Percentiles rank a stretch among this genome's conserved stretches.
phyloP scores from a whole-genome alignment of 53 echinoderm and acorn worm genomes.

The Patiria pectinifera region DNA sequence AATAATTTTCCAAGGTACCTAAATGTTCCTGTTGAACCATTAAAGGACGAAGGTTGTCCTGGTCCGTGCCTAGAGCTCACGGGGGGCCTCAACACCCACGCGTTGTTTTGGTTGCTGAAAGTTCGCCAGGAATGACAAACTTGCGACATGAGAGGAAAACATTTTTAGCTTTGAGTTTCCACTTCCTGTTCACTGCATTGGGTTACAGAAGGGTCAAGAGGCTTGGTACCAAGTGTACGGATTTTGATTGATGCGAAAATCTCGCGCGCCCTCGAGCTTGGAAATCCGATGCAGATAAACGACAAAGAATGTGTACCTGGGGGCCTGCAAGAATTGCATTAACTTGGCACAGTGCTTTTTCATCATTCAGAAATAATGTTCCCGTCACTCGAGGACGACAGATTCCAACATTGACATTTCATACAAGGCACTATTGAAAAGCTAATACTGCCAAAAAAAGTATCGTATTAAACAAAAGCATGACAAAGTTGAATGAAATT shows the following conservation, averaged over 20 bases:
- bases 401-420: too few species aligned
- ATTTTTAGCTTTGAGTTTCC: not conserved
- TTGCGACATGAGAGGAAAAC: not conserved
- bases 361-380: too few species aligned
- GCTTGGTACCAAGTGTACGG: not conserved
- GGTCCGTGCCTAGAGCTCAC: not conserved
- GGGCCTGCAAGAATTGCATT: not conserved
- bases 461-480: too few species aligned
- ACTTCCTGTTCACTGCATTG: not conserved
- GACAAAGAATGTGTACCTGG: not conserved
- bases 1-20: not conserved
- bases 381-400: too few species aligned
- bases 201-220: not conserved
- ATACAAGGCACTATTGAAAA: too few species aligned
- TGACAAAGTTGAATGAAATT: too few species aligned
- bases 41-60: too few species aligned
- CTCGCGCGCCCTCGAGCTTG: not conserved
- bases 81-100: not conserved
- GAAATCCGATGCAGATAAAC: not conserved
- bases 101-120: not conserved
- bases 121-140: not conserved
- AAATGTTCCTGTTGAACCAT: not conserved
- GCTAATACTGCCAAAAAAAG: too few species aligned
- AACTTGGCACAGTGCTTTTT: too few species aligned
- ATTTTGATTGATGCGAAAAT: not conserved